A percentile compares a stretch with the other conserved stretches of the same genome.
phyloP scores from a whole-genome alignment of 2,888 invertebrate species.

The Aphodius granarius region DNA sequence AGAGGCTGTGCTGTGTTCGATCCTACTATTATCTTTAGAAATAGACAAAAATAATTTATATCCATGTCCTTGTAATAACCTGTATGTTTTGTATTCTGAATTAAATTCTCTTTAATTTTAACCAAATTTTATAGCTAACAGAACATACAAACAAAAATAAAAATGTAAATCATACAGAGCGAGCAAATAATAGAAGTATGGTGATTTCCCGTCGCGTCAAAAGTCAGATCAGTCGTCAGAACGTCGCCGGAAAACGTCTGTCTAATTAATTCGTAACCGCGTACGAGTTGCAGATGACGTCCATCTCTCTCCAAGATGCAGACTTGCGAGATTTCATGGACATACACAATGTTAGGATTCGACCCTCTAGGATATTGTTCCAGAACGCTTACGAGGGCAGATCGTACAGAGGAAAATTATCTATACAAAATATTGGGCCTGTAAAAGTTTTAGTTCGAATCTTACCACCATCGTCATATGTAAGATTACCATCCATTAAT shows the following conservation, averaged over 20 bases:
- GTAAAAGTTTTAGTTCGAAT: not conserved
- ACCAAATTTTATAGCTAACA: too few relatives aligned
- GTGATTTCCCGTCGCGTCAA: not conserved
- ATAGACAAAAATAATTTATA: too few relatives aligned
- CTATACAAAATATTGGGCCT: not conserved
- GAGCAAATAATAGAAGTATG: too few relatives aligned
- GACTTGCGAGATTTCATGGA: not conserved
- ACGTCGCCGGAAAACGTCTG: not conserved
- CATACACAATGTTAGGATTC: slow-evolving; percentile 2
- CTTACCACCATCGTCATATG: not conserved
- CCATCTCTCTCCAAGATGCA: not conserved
- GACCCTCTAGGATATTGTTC: not conserved
- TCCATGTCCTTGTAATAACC: too few relatives aligned
- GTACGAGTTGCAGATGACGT: not conserved
- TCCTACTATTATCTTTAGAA: too few relatives aligned
- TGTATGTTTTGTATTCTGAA: too few relatives aligned
- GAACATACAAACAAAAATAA: too few relatives aligned
- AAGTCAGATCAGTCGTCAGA: not conserved
- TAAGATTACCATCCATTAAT: not conserved
- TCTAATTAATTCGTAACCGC: too few relatives aligned
- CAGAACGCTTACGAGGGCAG: slow-evolving; percentile 8
- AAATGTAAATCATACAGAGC: too few relatives aligned
- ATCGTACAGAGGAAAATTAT: not conserved
- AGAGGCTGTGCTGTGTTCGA: too few relatives aligned
- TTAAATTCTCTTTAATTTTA: too few relatives aligned